Conservation (phyloP, 2,888 invertebrate species). For the Ectemnius lituratus region DNA sequence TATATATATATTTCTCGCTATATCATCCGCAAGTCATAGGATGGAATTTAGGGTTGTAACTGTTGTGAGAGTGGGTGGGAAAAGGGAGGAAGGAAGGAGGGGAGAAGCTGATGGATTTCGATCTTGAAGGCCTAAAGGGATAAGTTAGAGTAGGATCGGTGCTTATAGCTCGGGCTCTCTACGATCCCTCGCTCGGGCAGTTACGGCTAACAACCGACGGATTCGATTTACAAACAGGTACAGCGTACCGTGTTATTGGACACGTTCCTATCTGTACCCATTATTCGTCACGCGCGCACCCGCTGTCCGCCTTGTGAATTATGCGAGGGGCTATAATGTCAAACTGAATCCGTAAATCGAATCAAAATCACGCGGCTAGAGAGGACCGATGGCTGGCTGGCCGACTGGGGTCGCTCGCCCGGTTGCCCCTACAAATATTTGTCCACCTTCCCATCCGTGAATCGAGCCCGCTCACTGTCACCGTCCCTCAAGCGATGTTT, state of each 20-base stretch:
- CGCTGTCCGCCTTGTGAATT: conserved; percentile 46
- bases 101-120: conserved; percentile 13
- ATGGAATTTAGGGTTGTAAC: too few species aligned
- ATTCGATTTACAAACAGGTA: conserved; percentile 53
- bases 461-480: conserved; percentile 1
- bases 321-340: conserved; percentile 50
- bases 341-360: conserved; percentile 50
- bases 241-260: conserved; percentile 45
- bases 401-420: too few species aligned
- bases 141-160: conserved; percentile 28
- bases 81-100: neutral
- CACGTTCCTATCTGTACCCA: conserved; percentile 52
- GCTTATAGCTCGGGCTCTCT: neutral
- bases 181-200: conserved; percentile 27
- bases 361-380: conserved; percentile 54
- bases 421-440: conserved; percentile 45
- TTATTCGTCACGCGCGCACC: conserved; percentile 54
- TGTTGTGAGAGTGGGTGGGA: neutral
- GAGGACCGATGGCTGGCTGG: neutral
- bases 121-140: conserved; percentile 19
- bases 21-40: neutral
- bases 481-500: neutral
- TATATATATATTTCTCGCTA: conserved; percentile 9
- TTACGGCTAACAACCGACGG: conserved; percentile 38
- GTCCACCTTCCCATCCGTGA: conserved; percentile 10